phyloP scores from a whole-genome alignment of 2,113 vertebrate genomes.

The Ploceus nigricollis region DNA sequence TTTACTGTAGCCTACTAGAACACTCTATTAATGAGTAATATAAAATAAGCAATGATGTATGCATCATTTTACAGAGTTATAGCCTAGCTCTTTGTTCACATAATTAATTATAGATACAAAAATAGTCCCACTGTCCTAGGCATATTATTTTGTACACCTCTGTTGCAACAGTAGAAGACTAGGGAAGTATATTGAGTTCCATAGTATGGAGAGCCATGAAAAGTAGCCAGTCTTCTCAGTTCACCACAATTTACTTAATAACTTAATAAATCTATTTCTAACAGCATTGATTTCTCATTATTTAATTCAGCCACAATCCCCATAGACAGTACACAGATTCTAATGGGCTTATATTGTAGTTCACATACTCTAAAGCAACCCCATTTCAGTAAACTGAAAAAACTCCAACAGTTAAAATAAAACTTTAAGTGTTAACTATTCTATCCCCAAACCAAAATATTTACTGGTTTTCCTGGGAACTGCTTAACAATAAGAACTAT shows the following conservation, averaged over 20 bases:
- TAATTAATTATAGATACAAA: not conserved
- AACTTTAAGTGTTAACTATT: not conserved
- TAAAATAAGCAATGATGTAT: not conserved
- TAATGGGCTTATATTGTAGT: not conserved
- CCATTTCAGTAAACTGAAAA: not conserved
- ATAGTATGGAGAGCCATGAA: not conserved
- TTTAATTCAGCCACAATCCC: not conserved
- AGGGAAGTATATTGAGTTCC: not conserved
- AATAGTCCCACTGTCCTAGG: not conserved
- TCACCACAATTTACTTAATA: not conserved
- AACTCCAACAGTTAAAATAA: not conserved
- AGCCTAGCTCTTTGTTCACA: not conserved
- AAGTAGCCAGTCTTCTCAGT: not conserved
- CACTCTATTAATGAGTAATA: not conserved
- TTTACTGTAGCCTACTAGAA: not conserved
- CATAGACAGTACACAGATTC: not conserved
- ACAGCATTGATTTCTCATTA: not conserved
- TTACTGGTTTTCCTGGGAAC: not conserved
- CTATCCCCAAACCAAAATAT: not conserved
- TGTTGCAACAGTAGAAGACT: not conserved
- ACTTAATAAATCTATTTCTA: not conserved
- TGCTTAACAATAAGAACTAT: not conserved
- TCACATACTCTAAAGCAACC: not conserved
- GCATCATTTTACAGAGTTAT: not conserved
- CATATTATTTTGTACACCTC: not conserved